Evolutionary conservation across 2,113 vertebrate genomes (phyloP), one percentile per base, ranked within the genome.

Genomic region (Megaceryle torquata): DNA sequence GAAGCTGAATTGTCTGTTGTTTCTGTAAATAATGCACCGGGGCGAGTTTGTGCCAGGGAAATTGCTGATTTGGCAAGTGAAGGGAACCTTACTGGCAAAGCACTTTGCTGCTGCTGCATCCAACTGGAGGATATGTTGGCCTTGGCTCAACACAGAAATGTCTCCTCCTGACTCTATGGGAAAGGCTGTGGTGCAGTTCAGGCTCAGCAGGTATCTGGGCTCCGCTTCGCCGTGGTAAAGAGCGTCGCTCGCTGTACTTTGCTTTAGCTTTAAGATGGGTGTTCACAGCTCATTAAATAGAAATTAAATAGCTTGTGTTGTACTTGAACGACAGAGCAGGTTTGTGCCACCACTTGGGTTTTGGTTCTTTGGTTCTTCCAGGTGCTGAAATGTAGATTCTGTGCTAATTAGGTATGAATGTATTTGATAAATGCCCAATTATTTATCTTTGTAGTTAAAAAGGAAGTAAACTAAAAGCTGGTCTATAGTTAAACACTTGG

Each of bases 371-470:
- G 20, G 15, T 54, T 75, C n/a, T 59, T 63, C 24, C 3, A 61
- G 46, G 8, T 24, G 37, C 11, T 69, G 13, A 39, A 37, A 24
- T 15, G 39, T 60, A 39, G 26, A 26, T 43, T 15, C 9, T 24
- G 1, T 29, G 41, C 2, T 46, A 48, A 28, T 64, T 50, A 10
- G 0, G 0, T 28, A 31, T 15, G 13, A 29, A 13, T 11, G 2
- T 26, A 4, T 46, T 43, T 19, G 22, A 54, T 31, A 35, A 90
- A 43, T 25, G 57, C 22, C 6, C 10, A 4, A 1, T 13, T 20
- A 50, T 35, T 31, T 16, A 1, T 26, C 5, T 21, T 56, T 37
- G 37, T 7, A 22, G 13, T 41, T 54, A 31, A 88, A 33, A 64
- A 17, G 11, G 25, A 35, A 56, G 2, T 5, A 4, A 41, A 20